A percentile compares a stretch with the other conserved stretches of the same genome.
Conservation (phyloP, 1,140 invertebrate species). For the Bathynomus jamesi region DNA sequence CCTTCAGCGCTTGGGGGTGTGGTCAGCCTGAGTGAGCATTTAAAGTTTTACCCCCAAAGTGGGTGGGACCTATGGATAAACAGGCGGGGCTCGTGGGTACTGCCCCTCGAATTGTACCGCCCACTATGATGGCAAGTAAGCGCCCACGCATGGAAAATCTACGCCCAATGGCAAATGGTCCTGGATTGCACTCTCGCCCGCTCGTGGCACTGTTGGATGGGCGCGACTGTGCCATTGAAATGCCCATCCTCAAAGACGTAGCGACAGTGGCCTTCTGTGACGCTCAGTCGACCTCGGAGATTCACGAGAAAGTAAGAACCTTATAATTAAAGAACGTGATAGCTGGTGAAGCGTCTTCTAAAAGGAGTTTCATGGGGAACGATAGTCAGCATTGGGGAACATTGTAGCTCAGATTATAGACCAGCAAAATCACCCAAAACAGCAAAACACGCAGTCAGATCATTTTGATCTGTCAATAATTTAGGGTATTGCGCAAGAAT, state of each 20-base stretch:
- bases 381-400: too few relatives aligned
- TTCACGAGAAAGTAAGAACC: conserved; percentile 86
- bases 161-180: conserved; percentile 47
- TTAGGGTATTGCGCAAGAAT: too few relatives aligned
- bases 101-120: not conserved
- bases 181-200: conserved; percentile 76
- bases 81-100: not conserved
- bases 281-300: conserved; percentile 97
- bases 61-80: not conserved
- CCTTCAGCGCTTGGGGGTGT: too few relatives aligned
- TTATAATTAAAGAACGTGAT: not conserved
- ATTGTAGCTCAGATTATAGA: too few relatives aligned
- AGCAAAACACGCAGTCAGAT: too few relatives aligned
- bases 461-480: too few relatives aligned
- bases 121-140: not conserved
- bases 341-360: too few relatives aligned
- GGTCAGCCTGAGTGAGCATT: too few relatives aligned
- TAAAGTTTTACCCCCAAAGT: not conserved
- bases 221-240: conserved; percentile 97
- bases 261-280: conserved; percentile 99
- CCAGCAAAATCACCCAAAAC: too few relatives aligned
- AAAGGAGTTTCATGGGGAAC: too few relatives aligned
- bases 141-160: not conserved
- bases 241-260: conserved; percentile 99
- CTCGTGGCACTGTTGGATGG: conserved; percentile 96